Percentiles rank a stretch among this genome's conserved stretches.
These are phyloP conservation scores for Coronaproctus castanopsis DNA, from an alignment of 2,888 invertebrate species.

Conservation along the genomic window DNA sequence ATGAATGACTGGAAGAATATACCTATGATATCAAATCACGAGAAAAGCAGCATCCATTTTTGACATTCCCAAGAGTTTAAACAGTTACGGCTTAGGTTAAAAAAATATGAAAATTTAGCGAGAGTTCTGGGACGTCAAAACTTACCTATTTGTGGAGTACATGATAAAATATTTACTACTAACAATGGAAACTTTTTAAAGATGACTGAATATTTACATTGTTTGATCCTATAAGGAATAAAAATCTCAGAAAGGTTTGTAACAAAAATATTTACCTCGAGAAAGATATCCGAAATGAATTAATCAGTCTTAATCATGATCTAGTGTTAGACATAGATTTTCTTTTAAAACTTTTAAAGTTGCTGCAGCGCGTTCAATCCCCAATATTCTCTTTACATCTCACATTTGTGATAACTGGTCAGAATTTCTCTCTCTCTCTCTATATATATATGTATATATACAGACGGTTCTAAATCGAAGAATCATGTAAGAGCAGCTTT, in stretches of 20 bases:
- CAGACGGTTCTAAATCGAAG: too few species aligned
- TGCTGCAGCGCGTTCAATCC: too few species aligned
- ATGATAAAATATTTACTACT: neutral
- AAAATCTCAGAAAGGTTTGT: neutral
- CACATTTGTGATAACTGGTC: too few species aligned
- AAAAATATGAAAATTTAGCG: neutral
- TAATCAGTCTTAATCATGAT: neutral
- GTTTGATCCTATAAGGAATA: neutral
- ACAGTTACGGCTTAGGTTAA: neutral
- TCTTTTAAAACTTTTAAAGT: too few species aligned
- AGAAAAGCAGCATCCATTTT: neutral
- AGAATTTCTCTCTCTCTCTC: too few species aligned
- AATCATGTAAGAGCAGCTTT: too few species aligned
- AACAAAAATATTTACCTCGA: neutral
- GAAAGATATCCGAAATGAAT: neutral
- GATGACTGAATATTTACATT: neutral
- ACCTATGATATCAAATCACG: neutral
- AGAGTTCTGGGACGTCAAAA: neutral
- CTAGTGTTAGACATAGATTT: too few species aligned
- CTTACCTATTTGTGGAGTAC: neutral
- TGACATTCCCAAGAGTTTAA: neutral
- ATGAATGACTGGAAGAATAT: neutral
- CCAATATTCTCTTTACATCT: too few species aligned
- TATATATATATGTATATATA: too few species aligned
- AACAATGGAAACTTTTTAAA: neutral